Evolutionary conservation across 2,797 vertebrate genomes (phyloP).

Genomic region (Meriones psammophilus): DNA sequence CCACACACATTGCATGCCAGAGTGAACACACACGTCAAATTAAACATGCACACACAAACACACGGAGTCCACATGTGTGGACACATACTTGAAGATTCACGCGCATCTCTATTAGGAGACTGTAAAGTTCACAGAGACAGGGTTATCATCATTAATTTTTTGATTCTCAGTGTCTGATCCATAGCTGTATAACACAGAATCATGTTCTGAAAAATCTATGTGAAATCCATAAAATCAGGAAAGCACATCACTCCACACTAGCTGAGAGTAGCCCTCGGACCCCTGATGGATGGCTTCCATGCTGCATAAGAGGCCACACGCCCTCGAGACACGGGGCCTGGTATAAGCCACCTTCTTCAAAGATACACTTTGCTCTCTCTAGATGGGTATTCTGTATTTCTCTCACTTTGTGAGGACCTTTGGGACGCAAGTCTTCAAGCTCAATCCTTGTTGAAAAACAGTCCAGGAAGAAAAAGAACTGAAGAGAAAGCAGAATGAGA

Average conservation of each 20-base stretch:
- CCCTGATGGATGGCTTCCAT: rapidly evolving
- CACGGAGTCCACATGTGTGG: not conserved
- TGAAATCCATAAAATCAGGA: not conserved
- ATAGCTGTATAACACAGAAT: not conserved
- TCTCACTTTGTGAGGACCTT: not conserved
- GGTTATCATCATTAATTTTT: not conserved
- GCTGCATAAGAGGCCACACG: not conserved
- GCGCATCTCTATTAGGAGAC: not conserved
- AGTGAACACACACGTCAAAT: not conserved
- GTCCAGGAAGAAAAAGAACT: slow-evolving; percentile 65
- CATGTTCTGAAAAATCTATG: not conserved
- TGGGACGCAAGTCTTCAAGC: not conserved
- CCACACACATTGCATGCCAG: not conserved
- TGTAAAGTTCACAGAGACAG: not conserved
- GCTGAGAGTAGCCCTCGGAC: not conserved
- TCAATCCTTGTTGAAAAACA: slow-evolving; percentile 57
- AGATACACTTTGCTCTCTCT: not conserved
- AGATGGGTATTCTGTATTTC: rapidly evolving
- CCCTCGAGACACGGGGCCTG: not conserved
- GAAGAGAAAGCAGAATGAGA: slow-evolving; percentile 75
- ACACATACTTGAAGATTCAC: not conserved
- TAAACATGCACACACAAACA: not conserved
- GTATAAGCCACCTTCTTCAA: not conserved
- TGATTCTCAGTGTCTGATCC: not conserved
- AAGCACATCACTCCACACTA: not conserved